Evolutionary conservation across 1,140 invertebrate genomes (phyloP), one percentile per base, ranked within the genome.

Genomic region (Potamilus streckersoni): DNA sequence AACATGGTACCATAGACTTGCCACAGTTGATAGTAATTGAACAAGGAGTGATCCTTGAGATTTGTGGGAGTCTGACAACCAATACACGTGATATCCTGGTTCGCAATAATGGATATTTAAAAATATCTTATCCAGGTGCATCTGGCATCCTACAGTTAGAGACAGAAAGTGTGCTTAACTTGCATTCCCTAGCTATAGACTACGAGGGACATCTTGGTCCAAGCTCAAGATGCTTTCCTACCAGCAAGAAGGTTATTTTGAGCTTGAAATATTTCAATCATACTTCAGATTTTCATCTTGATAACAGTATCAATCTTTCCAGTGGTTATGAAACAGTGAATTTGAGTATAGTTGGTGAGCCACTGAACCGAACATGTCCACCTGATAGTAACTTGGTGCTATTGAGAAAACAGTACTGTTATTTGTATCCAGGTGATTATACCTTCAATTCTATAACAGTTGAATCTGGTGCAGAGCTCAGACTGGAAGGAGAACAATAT

Each of bases 11-110:
- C 60, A 65, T 86, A 38, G 82, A 85, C 20, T 70, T 84, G 3
- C 85, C 85, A 16, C 71, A 79, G 61, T 75, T 62, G 55, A 78
- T 83, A 16, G 71, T 84, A 8, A 66, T 86, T n/a, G 74, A 84
- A 57, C 74, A 79, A 72, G 78, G 71, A 19, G 76, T 68, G n/a
- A n/a, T 59, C 2, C 71, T 86, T 27, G 80, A 85, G 58, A 57
- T 85, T 38, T 84, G 83, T 77, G 85, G 85, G 19, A 78, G 68
- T 19, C 60, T 85, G 62, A 75, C 78, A 20, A 31, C 68, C 11
- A 80, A 70, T 31, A 82, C 81, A 2, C 68, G 74, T 23, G 62
- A 80, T 59, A 57, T 85, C 19, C 73, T 59, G 20, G 72, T 84
- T 12, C 71, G 80, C 73, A 74, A 78, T 23, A 56, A 73, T 61